Conservation (phyloP, 92 coral and sea anemone species). For the Paragorgia papillata region DNA sequence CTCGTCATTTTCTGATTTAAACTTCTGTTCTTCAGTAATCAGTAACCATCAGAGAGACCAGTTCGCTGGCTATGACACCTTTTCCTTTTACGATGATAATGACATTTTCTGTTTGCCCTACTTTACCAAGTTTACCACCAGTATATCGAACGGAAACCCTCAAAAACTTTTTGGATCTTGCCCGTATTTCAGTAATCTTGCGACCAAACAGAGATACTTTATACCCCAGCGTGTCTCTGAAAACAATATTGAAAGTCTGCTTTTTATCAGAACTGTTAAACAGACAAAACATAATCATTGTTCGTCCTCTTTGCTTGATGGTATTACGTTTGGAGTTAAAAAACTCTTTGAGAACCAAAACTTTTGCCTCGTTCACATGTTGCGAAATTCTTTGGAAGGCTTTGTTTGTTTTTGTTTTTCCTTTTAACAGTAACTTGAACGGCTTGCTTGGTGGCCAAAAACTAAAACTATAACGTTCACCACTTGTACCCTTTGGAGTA, state of each 20-base stretch:
- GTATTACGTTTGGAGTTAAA: constrained; percentile 2
- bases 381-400: constrained; percentile 25
- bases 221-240: constrained; percentile 7
- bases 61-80: neutral
- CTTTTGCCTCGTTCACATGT: constrained; percentile 13
- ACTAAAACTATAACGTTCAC: neutral
- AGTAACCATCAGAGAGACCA: no score
- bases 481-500: constrained; percentile 10
- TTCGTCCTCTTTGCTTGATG: constrained; percentile 18
- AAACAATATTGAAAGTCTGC: neutral
- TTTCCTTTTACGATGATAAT: constrained; percentile 15
- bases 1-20: no score
- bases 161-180: neutral
- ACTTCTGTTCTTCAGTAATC: no score
- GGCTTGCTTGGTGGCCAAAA: constrained; percentile 19
- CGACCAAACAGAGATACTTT: neutral
- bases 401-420: neutral
- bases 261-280: neutral
- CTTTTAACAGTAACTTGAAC: constrained; percentile 30
- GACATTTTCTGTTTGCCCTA: constrained; percentile 15
- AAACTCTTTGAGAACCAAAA: constrained; percentile 21
- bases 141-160: constrained; percentile 8
- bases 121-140: constrained; percentile 16
- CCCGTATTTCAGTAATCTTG: neutral
- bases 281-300: neutral